Evolutionary conservation across 2,797 vertebrate species (phyloP), one percentile per base, ranked within the genome.

Genomic region (Sebastes wilsoni): DNA sequence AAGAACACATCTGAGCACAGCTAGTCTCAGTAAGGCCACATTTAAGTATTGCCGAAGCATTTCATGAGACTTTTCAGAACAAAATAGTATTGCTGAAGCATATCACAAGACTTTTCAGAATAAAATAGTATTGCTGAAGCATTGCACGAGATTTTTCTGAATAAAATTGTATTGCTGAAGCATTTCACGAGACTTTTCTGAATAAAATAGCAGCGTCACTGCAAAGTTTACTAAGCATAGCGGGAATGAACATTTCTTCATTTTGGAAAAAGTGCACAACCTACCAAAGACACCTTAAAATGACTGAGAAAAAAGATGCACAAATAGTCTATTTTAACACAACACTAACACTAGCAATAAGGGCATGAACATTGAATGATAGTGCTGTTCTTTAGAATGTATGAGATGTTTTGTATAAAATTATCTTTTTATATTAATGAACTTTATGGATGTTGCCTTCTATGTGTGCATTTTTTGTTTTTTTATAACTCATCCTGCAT

Each of bases 271-370:
- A 85, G 83, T 91, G 76, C 76, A 90, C 86, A 91, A 91, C 80
- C 82, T 91, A 96, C 96, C 96, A 96, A 96, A 96, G 96, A 96
- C 94, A 89, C 81, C 89, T 93, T 89, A 90, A 92, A 91, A 80
- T 87, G 81, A 90, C 79, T 75, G 86, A 89, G 82, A 52, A 87
- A 82, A 91, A 90, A 75, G 72, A 91, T 85, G 89, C 90, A 91
- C 93, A 94, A 83, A 87, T 91, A 92, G 89, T 86, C 68, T 89
- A 81, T 87, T 82, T 88, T 91, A 92, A 91, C 87, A 91, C 66
- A 86, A 90, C 90, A 93, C 89, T 93, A 94, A 94, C 83, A 85
- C 81, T 86, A 92, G 88, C 84, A 84, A 92, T 82, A 92, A 90
- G 83, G 86, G 72, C 82, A 84, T 87, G 85, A 87, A 87, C 84